Evolutionary conservation across 2,888 invertebrate species (phyloP), one percentile per base, ranked within the genome.

Genomic region (Drosophila eohydei): DNA sequence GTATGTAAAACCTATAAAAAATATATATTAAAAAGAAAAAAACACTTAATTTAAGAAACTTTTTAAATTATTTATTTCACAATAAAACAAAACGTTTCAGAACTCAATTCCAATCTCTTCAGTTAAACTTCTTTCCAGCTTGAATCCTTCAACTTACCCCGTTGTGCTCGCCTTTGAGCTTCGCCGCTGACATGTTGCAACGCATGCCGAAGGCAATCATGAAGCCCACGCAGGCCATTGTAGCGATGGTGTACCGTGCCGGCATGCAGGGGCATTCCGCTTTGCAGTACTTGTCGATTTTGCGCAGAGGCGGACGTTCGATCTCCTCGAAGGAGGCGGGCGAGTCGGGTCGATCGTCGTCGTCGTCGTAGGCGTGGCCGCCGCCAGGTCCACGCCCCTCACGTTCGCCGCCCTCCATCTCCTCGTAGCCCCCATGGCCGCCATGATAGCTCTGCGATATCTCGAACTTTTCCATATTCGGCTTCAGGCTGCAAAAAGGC

Each of bases 181-280:
- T 98, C 52, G 99, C 99, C 93, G 99, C 98, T 61, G 99, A 98
- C 97, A 99, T 97, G 94, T 99, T 99, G 93, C 98, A 99, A 66
- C 99, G 95, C 96, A 99, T 99, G 21, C 99, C 99, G 91, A 98
- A 98, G 93, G 97, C 97, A 91, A 98, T 98, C 93, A 98, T 95
- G 93, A 98, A 98, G 63, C 98, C 97, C 90, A 97, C 92, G 92
- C 97, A 97, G 21, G 97, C 97, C 91, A 98, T 94, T 73, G 97
- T 93, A 61, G 97, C 97, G 74, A 97, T 96, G 14, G 98, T 98
- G 93, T 96, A 97, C 79, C 98, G 95, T 91, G 97, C 97, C 59
- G 92, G 92, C 86, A 98, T 93, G 91, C 97, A 97, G 0, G 97
- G 97, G 90, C 96, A 96, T 93, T 98, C 97, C 36, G 98, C 97